Percentiles rank a stretch among this genome's conserved stretches.
These are phyloP conservation scores for Ceratothoa steindachneri DNA, from an alignment of 2,888 invertebrate species.

Conservation along the genomic window DNA sequence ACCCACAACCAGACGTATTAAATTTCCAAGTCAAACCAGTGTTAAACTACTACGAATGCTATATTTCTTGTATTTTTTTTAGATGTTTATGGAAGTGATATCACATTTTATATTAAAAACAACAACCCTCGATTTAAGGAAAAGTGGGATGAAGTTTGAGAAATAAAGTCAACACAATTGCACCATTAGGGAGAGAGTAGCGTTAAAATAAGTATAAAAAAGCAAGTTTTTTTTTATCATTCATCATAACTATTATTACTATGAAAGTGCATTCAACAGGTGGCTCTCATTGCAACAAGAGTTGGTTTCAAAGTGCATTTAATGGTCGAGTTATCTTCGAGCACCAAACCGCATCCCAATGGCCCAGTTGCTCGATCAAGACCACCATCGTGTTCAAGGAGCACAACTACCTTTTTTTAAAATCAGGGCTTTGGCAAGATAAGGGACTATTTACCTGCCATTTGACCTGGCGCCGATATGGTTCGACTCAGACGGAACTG, in stretches of 20 bases:
- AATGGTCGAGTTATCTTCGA: not conserved
- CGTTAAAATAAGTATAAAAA: not conserved
- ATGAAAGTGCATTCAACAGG: no score
- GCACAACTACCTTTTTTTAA: no score
- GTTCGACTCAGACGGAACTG: slow-evolving; percentile 23
- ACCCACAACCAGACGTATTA: slow-evolving; percentile 43
- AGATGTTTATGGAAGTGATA: no score
- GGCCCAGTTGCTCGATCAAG: no score
- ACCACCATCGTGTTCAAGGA: no score
- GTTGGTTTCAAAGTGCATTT: not conserved
- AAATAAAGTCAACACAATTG: not conserved
- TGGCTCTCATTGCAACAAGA: not conserved
- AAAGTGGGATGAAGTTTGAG: no score
- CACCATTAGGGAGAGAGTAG: not conserved
- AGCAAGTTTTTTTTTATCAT: no score
- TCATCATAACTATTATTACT: no score
- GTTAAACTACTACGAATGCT: slow-evolving; percentile 37
- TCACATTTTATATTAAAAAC: no score
- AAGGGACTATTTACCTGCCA: slow-evolving; percentile 40
- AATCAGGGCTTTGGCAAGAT: no score
- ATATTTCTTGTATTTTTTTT: no score
- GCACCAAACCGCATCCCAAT: not conserved
- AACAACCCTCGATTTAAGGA: no score
- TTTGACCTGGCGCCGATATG: slow-evolving; percentile 38
- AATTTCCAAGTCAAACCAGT: slow-evolving; percentile 42